These are phyloP conservation scores for Cherax destructor DNA, from an alignment of 1,140 invertebrate genomes.

Conservation along the genomic window DNA sequence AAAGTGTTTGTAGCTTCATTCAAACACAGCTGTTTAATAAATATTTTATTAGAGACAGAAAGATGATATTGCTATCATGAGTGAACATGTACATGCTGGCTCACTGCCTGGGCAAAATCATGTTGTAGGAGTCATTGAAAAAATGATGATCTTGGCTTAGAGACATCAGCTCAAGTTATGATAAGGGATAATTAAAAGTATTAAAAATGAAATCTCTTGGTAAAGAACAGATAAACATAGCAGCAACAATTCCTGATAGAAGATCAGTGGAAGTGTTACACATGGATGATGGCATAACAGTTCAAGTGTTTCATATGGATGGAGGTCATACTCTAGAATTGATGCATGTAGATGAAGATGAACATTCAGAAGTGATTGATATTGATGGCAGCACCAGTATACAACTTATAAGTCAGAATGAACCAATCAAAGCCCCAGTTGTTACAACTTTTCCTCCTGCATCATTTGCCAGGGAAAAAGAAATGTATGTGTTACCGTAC, in stretches of 20 bases:
- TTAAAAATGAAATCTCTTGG: neutral
- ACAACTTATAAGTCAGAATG: slow-evolving; percentile 26
- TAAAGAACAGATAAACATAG: neutral
- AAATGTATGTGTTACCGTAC: neutral
- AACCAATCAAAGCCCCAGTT: neutral
- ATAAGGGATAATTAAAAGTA: slow-evolving; percentile 1
- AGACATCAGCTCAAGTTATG: slow-evolving; percentile 22
- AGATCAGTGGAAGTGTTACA: slow-evolving; percentile 19
- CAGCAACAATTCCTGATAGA: slow-evolving; percentile 19
- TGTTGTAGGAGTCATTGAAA: slow-evolving; percentile 42
- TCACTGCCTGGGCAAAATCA: neutral
- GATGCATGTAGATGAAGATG: neutral
- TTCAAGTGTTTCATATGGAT: slow-evolving; percentile 56
- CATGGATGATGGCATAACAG: slow-evolving; percentile 43
- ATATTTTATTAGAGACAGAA: neutral
- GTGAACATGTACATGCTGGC: slow-evolving; percentile 18
- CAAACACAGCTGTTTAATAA: too few species aligned
- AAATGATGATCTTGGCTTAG: slow-evolving; percentile 1
- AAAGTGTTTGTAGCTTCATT: too few species aligned
- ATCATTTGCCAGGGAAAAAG: slow-evolving; percentile 8
- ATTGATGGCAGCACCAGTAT: slow-evolving; percentile 25
- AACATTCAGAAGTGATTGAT: slow-evolving; percentile 4
- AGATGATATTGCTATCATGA: neutral
- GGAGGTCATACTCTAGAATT: slow-evolving; percentile 20
- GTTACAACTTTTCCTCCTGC: neutral